These are phyloP conservation scores for Lagopus muta DNA, from an alignment of 2,113 vertebrate genomes.

Conservation along the genomic window DNA sequence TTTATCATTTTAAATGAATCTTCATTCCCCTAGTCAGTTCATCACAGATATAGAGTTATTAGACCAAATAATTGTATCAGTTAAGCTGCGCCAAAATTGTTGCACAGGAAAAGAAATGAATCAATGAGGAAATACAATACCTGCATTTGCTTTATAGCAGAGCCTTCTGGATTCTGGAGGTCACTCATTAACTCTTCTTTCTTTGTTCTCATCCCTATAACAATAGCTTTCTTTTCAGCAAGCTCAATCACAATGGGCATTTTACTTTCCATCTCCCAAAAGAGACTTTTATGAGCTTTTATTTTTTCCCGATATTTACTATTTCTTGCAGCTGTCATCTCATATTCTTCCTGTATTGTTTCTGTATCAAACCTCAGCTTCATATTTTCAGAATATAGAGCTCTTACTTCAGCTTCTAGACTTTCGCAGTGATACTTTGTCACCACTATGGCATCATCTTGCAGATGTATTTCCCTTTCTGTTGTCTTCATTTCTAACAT, in stretches of 20 bases:
- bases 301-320: slow-evolving; percentile 78
- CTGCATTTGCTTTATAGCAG: slow-evolving; percentile 68
- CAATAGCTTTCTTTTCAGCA: slow-evolving; percentile 58
- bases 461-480: slow-evolving; percentile 73
- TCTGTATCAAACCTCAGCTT: slow-evolving; percentile 71
- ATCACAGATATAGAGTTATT: background rate
- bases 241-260: slow-evolving; percentile 76
- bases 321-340: slow-evolving; percentile 67
- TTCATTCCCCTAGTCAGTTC: background rate
- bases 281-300: slow-evolving; percentile 59
- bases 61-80: background rate
- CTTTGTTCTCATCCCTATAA: slow-evolving; percentile 69
- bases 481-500: slow-evolving; percentile 67
- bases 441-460: slow-evolving; percentile 72
- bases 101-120: background rate
- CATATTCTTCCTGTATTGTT: slow-evolving; percentile 71
- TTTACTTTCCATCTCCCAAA: slow-evolving; percentile 72
- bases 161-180: slow-evolving; percentile 71
- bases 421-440: slow-evolving; percentile 60
- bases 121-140: slow-evolving; percentile 51
- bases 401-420: slow-evolving; percentile 71
- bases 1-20: background rate
- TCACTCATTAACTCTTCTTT: slow-evolving; percentile 71
- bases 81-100: background rate
- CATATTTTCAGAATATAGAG: slow-evolving; percentile 71